phyloP scores from a whole-genome alignment of 2,113 vertebrate genomes.

The Glaucomys volans region DNA sequence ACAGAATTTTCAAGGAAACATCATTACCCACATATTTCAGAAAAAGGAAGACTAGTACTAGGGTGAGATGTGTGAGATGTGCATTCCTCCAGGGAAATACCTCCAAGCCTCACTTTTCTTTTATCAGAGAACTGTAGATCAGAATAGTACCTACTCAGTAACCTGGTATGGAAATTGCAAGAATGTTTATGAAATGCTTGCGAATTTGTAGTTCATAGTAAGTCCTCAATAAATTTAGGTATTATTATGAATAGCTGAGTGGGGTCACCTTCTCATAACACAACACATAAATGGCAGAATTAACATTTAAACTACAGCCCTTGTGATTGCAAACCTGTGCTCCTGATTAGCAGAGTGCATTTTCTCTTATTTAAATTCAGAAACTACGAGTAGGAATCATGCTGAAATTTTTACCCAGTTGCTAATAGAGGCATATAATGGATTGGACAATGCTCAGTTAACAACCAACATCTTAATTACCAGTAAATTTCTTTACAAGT shows the following conservation, averaged over 20 bases:
- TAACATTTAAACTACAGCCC: neutral
- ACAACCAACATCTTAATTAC: neutral
- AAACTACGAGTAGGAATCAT: neutral
- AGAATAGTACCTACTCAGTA: neutral
- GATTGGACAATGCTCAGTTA: neutral
- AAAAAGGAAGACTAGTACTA: neutral
- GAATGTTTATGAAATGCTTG: neutral
- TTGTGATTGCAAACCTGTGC: neutral
- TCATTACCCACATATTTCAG: neutral
- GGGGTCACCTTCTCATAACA: neutral
- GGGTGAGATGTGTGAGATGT: neutral
- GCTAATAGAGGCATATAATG: neutral
- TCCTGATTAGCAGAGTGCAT: neutral
- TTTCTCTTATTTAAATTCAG: neutral
- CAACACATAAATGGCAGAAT: neutral
- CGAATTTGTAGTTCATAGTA: neutral
- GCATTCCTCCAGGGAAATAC: neutral
- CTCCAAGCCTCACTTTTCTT: neutral
- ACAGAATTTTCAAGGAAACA: neutral
- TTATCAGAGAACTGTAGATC: neutral
- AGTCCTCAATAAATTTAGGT: neutral
- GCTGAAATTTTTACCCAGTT: neutral
- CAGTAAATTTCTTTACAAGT: neutral
- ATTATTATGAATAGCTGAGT: neutral
- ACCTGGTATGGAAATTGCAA: neutral